phyloP scores from a whole-genome alignment of 2,797 vertebrate species.

The Xenops minutus region DNA sequence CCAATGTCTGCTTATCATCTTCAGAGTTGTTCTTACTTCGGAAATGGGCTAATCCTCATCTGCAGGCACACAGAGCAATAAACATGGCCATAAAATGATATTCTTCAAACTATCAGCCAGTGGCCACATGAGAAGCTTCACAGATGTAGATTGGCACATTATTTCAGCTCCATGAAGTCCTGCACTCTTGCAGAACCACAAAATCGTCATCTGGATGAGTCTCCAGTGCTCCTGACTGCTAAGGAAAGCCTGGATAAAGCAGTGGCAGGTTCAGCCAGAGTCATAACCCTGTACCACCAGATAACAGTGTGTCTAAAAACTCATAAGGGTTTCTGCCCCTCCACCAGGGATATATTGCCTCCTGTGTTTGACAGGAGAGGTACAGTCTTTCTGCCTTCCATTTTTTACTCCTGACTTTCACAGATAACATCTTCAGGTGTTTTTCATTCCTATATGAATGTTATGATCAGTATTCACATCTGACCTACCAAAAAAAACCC shows the following conservation, averaged over 20 bases:
- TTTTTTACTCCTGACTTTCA: not conserved
- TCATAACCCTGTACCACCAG: not conserved
- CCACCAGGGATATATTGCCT: accelerated
- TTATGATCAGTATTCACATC: not conserved
- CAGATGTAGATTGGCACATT: not conserved
- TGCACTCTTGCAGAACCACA: not conserved
- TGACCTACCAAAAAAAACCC: not conserved
- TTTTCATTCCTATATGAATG: not conserved
- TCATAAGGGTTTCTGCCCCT: not conserved
- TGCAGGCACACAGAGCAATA: not conserved
- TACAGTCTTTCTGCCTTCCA: not conserved
- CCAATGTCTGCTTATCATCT: not conserved
- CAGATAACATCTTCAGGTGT: not conserved
- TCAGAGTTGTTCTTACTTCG: not conserved
- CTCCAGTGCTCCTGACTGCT: not conserved
- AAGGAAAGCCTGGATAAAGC: not conserved
- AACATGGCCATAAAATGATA: not conserved
- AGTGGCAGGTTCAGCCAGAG: not conserved
- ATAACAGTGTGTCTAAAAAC: not conserved
- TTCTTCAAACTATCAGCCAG: not conserved
- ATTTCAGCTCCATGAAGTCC: not conserved
- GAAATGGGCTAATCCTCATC: not conserved
- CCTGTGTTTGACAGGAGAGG: not conserved
- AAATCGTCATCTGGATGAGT: not conserved
- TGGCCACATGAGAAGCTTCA: not conserved